Conservation (phyloP, 1,140 invertebrate genomes). For the Dermatophagoides farinae region DNA sequence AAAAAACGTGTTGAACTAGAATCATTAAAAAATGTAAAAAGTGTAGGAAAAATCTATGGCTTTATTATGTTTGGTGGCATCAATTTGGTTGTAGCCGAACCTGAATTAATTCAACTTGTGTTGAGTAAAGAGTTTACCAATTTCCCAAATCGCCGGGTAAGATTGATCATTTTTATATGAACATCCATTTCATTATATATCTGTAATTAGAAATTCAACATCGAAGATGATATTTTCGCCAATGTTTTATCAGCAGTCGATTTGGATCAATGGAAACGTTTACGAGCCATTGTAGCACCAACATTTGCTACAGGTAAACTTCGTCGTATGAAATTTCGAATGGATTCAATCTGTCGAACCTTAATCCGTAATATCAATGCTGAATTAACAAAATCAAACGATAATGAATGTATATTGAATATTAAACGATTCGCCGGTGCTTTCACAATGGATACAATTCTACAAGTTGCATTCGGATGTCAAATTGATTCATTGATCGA, state of each 20-base stretch:
- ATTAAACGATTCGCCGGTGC: constrained; percentile 13
- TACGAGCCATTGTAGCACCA: constrained; percentile 33
- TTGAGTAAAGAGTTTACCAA: constrained; percentile 18
- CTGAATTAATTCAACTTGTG: constrained; percentile 16
- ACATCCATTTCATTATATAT: background rate
- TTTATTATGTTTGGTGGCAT: background rate
- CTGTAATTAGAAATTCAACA: background rate
- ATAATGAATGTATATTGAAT: background rate
- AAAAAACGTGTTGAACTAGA: background rate
- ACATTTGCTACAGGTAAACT: background rate
- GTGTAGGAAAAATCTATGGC: background rate
- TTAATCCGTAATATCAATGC: background rate
- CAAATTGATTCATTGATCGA: constrained; percentile 33
- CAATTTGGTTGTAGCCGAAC: constrained; percentile 12
- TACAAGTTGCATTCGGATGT: constrained; percentile 35
- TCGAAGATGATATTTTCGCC: background rate
- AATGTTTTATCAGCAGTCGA: constrained; percentile 31
- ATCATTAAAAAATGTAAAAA: background rate
- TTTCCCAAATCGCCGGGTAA: constrained; percentile 13
- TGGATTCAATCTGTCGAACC: background rate
- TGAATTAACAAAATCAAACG: background rate
- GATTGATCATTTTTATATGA: background rate
- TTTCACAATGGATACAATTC: constrained; percentile 39
- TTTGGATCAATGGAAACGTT: constrained; percentile 31
- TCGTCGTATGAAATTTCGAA: background rate